A percentile compares a stretch with the other conserved stretches of the same genome.
phyloP scores from a whole-genome alignment of 2,113 vertebrate species.

The Halcyon senegalensis region DNA sequence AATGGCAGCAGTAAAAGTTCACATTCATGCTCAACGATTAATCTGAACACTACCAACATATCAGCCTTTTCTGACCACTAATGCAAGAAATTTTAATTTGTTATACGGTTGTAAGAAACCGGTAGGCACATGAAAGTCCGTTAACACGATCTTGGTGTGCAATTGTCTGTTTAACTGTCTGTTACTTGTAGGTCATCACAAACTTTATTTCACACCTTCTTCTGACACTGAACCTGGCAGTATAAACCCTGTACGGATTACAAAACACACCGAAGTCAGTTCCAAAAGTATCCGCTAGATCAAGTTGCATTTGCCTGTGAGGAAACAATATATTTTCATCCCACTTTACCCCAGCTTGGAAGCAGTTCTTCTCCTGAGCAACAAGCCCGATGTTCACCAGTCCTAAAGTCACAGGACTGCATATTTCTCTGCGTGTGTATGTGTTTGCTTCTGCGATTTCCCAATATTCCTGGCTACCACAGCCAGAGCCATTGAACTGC shows the following conservation, averaged over 20 bases:
- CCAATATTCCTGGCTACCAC: slow-evolving; percentile 64
- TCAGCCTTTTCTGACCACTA: neutral
- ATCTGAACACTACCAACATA: neutral
- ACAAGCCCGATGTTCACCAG: neutral
- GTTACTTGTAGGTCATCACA: neutral
- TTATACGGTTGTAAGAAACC: too few relatives aligned
- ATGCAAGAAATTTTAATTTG: neutral
- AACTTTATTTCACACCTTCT: neutral
- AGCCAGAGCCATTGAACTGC: slow-evolving; percentile 38
- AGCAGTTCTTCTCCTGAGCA: neutral
- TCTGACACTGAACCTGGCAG: neutral
- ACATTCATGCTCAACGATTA: neutral
- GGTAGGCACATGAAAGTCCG: neutral
- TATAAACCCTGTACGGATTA: neutral
- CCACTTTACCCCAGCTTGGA: neutral
- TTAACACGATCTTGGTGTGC: neutral
- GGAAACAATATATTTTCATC: neutral
- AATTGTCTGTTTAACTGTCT: neutral
- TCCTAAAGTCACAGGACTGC: slow-evolving; percentile 29
- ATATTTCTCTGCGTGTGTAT: slow-evolving; percentile 37
- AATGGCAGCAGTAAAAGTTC: neutral
- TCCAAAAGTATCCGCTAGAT: neutral
- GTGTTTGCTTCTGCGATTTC: slow-evolving; percentile 61
- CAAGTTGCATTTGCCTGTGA: neutral
- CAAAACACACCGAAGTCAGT: neutral